phyloP scores from a whole-genome alignment of 2,888 invertebrate species.

The Ernsta delagoae region DNA sequence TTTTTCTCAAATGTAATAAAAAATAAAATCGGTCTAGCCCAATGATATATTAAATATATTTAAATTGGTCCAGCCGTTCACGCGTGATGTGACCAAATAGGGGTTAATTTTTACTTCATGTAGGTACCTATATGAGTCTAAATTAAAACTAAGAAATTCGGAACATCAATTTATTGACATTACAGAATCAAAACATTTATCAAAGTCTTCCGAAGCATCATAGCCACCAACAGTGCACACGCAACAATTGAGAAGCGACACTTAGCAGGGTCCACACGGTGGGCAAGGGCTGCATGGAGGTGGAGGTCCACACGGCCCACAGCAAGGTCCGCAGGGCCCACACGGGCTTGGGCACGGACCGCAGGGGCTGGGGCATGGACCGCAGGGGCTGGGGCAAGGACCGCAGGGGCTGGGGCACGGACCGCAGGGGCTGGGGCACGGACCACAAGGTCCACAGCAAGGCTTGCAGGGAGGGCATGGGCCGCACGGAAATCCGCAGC shows the following conservation, averaged over 20 bases:
- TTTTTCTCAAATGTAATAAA: no score
- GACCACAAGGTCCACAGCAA: slow-evolving; percentile 39
- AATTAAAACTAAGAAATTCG: neutral
- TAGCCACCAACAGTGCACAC: neutral
- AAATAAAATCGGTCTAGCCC: no score
- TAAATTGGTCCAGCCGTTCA: no score
- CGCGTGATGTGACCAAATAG: no score
- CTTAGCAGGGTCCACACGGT: slow-evolving; percentile 6
- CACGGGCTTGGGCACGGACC: slow-evolving; percentile 34
- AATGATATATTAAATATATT: no score
- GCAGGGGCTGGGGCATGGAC: slow-evolving; percentile 40
- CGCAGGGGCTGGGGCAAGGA: neutral
- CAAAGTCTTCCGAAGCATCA: neutral
- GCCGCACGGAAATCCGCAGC: slow-evolving; percentile 40
- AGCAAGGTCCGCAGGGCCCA: slow-evolving; percentile 31
- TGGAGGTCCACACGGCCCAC: slow-evolving; percentile 35
- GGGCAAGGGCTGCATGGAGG: slow-evolving; percentile 20
- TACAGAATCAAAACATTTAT: neutral
- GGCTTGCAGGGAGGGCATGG: slow-evolving; percentile 38
- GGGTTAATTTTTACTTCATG: no score
- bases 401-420: slow-evolving; percentile 26
- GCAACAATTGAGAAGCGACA: no score
- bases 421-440: slow-evolving; percentile 46
- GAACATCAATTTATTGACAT: neutral
- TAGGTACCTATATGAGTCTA: no score